Evolutionary conservation across 2,888 invertebrate species (phyloP), one percentile per base, ranked within the genome.

Genomic region (Leptothorax acervorum): DNA sequence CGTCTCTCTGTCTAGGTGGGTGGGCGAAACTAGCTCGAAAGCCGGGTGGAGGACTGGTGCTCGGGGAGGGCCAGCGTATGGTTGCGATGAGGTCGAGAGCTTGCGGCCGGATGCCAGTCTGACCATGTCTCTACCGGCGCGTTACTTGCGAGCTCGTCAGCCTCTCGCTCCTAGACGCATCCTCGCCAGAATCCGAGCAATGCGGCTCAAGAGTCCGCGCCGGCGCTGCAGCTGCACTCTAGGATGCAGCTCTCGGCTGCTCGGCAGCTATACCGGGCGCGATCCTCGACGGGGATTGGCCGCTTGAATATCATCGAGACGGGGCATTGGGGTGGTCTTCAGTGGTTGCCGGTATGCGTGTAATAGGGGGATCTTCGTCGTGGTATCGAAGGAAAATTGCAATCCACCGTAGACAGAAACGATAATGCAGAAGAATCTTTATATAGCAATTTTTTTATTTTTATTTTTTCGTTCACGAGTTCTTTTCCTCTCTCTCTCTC

Each of bases 81-180:
- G 90, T 88, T 76, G 92, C 93, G 90, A 94, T 93, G 94, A 94
- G 94, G 93, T 92, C 91, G 93, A 93, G 94, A 94, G 94, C 91
- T 93, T 94, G 94, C 92, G 94, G 94, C 92, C 89, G 90, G 90
- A 94, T 94, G 92, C 94, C 94, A 93, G 90, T 84, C 87, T 91
- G 91, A 93, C 93, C 93, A 91, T 92, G 92, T 91, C 93, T 91
- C 93, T 91, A 90, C 87, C 90, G 87, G 90, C 89, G 86, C 89
- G 87, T 92, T 92, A 93, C 93, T 93, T 91, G 92, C 90, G 75
- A 88, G 87, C 89, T 89, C 84, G 88, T 78, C 88, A 89, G 90
- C 90, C 90, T 88, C 78, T 90, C 90, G 88, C 63, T 89, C 87
- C 87, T 89, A 86, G 88, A 90, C 89, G 92, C 88, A 91, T 91